These are phyloP conservation scores for Phasianus colchicus DNA, from an alignment of 2,113 vertebrate genomes.

Conservation along the genomic window DNA sequence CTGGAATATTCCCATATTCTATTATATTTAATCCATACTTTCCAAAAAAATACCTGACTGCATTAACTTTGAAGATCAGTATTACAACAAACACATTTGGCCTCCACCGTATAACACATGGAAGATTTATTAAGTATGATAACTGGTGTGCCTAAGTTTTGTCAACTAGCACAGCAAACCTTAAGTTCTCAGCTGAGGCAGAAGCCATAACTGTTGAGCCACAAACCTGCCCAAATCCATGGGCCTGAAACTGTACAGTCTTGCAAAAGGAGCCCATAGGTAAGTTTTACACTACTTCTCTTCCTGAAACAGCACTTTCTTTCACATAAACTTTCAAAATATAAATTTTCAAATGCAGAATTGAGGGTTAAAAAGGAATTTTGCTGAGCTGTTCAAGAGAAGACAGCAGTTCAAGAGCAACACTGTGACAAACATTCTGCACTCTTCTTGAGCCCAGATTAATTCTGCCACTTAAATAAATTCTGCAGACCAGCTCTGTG, in stretches of 20 bases:
- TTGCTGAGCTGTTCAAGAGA: not conserved
- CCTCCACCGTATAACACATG: not conserved
- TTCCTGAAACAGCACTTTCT: not conserved
- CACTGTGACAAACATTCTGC: not conserved
- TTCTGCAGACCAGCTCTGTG: not conserved
- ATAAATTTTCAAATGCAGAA: not conserved
- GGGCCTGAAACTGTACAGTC: not conserved
- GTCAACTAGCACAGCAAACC: not conserved
- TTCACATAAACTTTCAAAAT: not conserved
- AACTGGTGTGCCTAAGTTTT: not conserved
- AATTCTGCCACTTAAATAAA: not conserved
- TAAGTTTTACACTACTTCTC: not conserved
- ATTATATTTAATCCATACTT: not conserved
- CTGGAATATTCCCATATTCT: not conserved
- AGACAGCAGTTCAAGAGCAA: not conserved
- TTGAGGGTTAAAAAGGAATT: not conserved
- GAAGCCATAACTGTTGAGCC: not conserved
- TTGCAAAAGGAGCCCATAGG: not conserved
- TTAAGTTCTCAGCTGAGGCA: not conserved
- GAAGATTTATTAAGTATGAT: not conserved
- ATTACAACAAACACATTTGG: not conserved
- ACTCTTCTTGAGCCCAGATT: not conserved
- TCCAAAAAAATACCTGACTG: not conserved
- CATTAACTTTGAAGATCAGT: not conserved
- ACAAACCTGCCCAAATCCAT: not conserved